Evolutionary conservation across 35 echinoderm and acorn worm genomes (phyloP).

Genomic region (Apostichopus japonicus): DNA sequence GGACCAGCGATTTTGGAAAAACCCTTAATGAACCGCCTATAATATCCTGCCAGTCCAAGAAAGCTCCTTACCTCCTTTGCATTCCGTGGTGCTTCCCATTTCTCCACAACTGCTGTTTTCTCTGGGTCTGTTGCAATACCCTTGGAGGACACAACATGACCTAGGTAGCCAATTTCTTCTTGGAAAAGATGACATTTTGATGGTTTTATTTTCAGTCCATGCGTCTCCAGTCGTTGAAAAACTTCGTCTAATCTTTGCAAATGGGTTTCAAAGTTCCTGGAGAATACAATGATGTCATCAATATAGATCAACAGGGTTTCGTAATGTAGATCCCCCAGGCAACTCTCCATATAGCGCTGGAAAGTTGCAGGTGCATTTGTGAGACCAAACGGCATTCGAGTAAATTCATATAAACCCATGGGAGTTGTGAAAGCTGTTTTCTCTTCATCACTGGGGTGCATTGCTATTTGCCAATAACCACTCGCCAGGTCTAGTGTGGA

Average conservation of each 20-base stretch:
- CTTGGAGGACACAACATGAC: slow-evolving; percentile 36
- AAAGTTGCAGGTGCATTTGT: slow-evolving; percentile 72
- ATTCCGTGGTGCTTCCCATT: slow-evolving; percentile 17
- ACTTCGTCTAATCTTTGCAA: neutral
- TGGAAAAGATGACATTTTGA: slow-evolving; percentile 61
- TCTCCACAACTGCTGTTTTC: neutral
- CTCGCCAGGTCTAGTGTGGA: slow-evolving; percentile 46
- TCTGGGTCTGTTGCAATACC: slow-evolving; percentile 40
- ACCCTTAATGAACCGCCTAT: slow-evolving; percentile 41
- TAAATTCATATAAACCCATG: slow-evolving; percentile 72
- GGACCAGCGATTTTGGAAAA: slow-evolving; percentile 61
- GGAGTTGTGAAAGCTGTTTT: slow-evolving; percentile 77
- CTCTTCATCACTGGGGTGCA: slow-evolving; percentile 58
- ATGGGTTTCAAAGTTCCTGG: slow-evolving; percentile 55
- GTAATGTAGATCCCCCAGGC: slow-evolving; percentile 66
- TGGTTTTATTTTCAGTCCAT: slow-evolving; percentile 58
- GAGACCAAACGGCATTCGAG: slow-evolving; percentile 75
- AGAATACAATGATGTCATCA: slow-evolving; percentile 74
- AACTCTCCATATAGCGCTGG: slow-evolving; percentile 49
- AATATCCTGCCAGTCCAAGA: slow-evolving; percentile 61
- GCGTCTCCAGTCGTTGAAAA: slow-evolving; percentile 22
- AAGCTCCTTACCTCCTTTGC: slow-evolving; percentile 61
- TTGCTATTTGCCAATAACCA: slow-evolving; percentile 65
- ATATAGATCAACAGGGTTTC: slow-evolving; percentile 46
- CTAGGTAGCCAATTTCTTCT: slow-evolving; percentile 19